A percentile compares a stretch with the other conserved stretches of the same genome.
phyloP scores from a whole-genome alignment of 1,140 invertebrate genomes.

The Zaprionus tsacasi region DNA sequence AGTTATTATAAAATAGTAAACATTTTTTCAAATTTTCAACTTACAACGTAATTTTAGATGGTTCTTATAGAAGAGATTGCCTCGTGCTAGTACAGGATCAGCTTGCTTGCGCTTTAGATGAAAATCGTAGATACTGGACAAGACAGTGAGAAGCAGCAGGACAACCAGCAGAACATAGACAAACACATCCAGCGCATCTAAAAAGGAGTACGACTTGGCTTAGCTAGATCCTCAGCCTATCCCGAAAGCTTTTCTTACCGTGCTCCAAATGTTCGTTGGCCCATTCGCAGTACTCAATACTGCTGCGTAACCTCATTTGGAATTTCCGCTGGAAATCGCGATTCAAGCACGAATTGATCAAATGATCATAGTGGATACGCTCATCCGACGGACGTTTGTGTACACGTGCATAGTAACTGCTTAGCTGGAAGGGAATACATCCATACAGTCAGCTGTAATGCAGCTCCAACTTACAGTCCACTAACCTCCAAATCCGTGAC shows the following conservation, averaged over 20 bases:
- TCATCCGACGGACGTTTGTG: slow-evolving; percentile 53
- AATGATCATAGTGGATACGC: slow-evolving; percentile 47
- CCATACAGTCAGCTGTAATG: too few species aligned
- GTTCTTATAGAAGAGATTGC: slow-evolving; percentile 54
- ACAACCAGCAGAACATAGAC: slow-evolving; percentile 40
- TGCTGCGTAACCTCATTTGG: slow-evolving; percentile 51
- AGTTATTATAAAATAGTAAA: not conserved
- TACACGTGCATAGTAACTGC: slow-evolving; percentile 53
- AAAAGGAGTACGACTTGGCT: not conserved
- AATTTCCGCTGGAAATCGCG: slow-evolving; percentile 54
- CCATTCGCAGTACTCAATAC: slow-evolving; percentile 72
- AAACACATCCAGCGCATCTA: slow-evolving; percentile 54
- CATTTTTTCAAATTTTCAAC: not conserved
- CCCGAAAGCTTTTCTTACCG: slow-evolving; percentile 33
- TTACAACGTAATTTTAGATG: slow-evolving; percentile 26
- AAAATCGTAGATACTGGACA: slow-evolving; percentile 60
- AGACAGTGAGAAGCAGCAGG: slow-evolving; percentile 46
- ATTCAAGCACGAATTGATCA: slow-evolving; percentile 73
- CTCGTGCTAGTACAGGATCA: slow-evolving; percentile 2
- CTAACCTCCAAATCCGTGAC: slow-evolving; percentile 55
- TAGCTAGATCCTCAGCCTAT: slow-evolving; percentile 3
- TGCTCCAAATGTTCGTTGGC: slow-evolving; percentile 36
- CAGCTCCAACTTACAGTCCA: not conserved
- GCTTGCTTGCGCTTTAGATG: slow-evolving; percentile 29
- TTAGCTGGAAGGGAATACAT: slow-evolving; percentile 34